phyloP scores from a whole-genome alignment of 1,140 invertebrate species.

The Theocolax elegans region DNA sequence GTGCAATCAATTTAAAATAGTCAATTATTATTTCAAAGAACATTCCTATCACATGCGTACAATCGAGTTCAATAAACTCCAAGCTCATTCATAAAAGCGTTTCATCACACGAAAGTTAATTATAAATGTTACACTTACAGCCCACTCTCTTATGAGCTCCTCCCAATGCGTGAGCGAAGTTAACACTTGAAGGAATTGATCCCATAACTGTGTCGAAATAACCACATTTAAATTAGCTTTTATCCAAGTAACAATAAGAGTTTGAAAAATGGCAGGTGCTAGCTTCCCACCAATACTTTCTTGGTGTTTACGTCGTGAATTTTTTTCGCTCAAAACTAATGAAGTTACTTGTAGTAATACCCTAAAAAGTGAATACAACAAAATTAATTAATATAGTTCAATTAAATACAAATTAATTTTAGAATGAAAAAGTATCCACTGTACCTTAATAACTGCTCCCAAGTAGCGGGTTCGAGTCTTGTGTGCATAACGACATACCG shows the following conservation, averaged over 20 bases:
- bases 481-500: constrained; percentile 97
- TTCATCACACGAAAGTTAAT: constrained; percentile 3
- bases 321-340: constrained; percentile 82
- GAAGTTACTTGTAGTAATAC: constrained; percentile 94
- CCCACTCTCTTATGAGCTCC: constrained; percentile 96
- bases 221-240: constrained; percentile 96
- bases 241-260: constrained; percentile 97
- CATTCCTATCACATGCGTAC: not conserved
- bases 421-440: constrained; percentile 19
- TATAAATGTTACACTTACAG: constrained; percentile 72
- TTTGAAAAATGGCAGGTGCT: constrained; percentile 94
- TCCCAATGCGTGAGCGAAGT: constrained; percentile 93
- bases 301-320: constrained; percentile 79
- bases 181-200: constrained; percentile 90
- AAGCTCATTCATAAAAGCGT: constrained; percentile 15
- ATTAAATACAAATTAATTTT: constrained; percentile 75
- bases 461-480: constrained; percentile 89
- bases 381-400: not conserved
- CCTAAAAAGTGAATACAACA: constrained; percentile 59
- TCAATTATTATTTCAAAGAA: not conserved
- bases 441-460: constrained; percentile 74
- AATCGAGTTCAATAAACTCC: constrained; percentile 8
- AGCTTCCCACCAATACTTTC: constrained; percentile 84
- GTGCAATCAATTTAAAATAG: not conserved
- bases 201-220: constrained; percentile 90